Percentiles rank a stretch among this genome's conserved stretches.
These are phyloP conservation scores for Eulithis prunata DNA, from an alignment of 2,888 invertebrate species.

Conservation along the genomic window DNA sequence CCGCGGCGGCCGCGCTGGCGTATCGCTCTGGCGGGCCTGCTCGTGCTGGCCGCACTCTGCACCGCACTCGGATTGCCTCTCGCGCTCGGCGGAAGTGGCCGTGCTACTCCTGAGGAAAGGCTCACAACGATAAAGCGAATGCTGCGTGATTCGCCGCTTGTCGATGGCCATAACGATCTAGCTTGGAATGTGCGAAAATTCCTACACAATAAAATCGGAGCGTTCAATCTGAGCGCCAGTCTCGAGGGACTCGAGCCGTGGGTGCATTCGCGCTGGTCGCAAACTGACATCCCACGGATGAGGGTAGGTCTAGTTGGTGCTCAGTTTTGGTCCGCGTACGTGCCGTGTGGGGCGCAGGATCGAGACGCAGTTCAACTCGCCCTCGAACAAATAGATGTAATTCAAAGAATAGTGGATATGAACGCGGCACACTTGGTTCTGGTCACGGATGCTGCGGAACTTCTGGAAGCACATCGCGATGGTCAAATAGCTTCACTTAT, in stretches of 20 bases:
- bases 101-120: conserved; percentile 85
- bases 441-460: conserved; percentile 88
- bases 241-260: conserved; percentile 90
- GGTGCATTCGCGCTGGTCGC: conserved; percentile 95
- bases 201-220: conserved; percentile 91
- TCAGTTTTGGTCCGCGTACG: conserved; percentile 96
- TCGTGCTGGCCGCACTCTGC: conserved; percentile 84
- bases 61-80: conserved; percentile 85
- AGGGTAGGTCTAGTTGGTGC: conserved; percentile 93
- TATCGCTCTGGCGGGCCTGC: conserved; percentile 84
- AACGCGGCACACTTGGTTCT: conserved; percentile 89
- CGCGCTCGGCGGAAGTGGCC: conserved; percentile 75
- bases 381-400: conserved; percentile 94
- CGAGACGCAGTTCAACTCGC: conserved; percentile 93
- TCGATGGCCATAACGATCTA: conserved; percentile 94
- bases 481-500: conserved; percentile 95
- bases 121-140: conserved; percentile 87
- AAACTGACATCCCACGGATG: conserved; percentile 95
- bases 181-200: conserved; percentile 96
- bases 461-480: conserved; percentile 88
- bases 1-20: conserved; percentile 83
- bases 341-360: conserved; percentile 93
- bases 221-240: conserved; percentile 87
- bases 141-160: conserved; percentile 88
- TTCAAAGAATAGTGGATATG: conserved; percentile 88